These are phyloP conservation scores for Rhingia rostrata DNA, from an alignment of 2,888 invertebrate genomes.

Conservation along the genomic window DNA sequence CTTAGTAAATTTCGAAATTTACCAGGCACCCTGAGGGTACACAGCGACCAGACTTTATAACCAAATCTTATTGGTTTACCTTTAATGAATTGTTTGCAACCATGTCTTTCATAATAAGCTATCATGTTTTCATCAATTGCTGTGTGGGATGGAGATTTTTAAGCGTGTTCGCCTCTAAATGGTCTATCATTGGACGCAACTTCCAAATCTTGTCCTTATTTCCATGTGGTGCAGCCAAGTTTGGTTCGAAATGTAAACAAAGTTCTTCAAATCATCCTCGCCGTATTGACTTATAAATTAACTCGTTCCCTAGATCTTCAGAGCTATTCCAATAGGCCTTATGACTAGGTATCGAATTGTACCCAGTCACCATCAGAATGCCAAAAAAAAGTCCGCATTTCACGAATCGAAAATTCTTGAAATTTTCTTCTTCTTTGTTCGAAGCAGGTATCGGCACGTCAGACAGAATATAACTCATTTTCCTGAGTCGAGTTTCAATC, in stretches of 20 bases:
- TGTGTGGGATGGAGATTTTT: too few relatives aligned
- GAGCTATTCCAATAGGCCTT: too few relatives aligned
- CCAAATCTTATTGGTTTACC: too few relatives aligned
- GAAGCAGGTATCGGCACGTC: slow-evolving; percentile 24
- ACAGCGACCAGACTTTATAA: too few relatives aligned
- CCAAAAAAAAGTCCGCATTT: too few relatives aligned
- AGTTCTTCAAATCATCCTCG: slow-evolving; percentile 28
- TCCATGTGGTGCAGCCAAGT: slow-evolving; percentile 22
- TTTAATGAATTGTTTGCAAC: too few relatives aligned
- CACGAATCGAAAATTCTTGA: slow-evolving; percentile 26
- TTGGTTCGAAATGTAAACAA: slow-evolving; percentile 35
- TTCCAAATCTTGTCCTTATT: slow-evolving; percentile 54
- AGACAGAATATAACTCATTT: slow-evolving; percentile 15
- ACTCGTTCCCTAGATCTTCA: slow-evolving; percentile 42
- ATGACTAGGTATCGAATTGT: slow-evolving; percentile 17
- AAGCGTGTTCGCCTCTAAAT: too few relatives aligned
- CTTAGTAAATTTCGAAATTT: slow-evolving; percentile 48
- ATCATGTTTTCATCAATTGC: too few relatives aligned
- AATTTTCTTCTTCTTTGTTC: slow-evolving; percentile 31
- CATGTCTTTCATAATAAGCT: too few relatives aligned
- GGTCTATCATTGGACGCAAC: slow-evolving; percentile 41
- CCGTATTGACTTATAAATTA: slow-evolving; percentile 33
- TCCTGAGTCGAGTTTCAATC: slow-evolving; percentile 33
- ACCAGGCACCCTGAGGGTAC: slow-evolving; percentile 39
- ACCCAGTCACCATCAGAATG: too few relatives aligned